Percentiles rank a stretch among this genome's conserved stretches.
These are phyloP conservation scores for Barnardius zonarius DNA, from an alignment of 2,113 vertebrate genomes.

Conservation along the genomic window DNA sequence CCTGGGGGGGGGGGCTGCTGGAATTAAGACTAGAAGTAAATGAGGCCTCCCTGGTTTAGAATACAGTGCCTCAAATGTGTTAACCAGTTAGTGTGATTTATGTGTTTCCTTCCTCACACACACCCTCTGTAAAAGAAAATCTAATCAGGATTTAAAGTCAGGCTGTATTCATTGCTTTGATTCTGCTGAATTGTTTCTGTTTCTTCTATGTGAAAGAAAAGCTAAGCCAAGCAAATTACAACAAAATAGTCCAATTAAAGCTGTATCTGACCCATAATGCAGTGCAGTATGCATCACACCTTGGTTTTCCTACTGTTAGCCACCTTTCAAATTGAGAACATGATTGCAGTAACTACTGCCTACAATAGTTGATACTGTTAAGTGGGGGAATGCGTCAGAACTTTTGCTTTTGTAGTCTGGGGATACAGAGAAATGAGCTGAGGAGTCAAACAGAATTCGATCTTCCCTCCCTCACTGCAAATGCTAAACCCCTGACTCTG, in stretches of 20 bases:
- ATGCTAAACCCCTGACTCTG: neutral
- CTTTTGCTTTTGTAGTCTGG: neutral
- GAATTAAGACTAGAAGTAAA: neutral
- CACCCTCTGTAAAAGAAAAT: neutral
- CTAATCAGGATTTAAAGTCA: neutral
- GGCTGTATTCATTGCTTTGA: neutral
- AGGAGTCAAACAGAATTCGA: neutral
- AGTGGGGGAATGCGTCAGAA: neutral
- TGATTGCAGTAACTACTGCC: neutral
- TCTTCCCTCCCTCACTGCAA: neutral
- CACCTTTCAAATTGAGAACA: neutral
- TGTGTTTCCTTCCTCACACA: neutral
- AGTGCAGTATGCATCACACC: neutral
- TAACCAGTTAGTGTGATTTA: neutral
- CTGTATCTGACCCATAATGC: neutral
- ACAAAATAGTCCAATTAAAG: neutral
- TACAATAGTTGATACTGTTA: neutral
- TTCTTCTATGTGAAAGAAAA: neutral
- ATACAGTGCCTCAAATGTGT: neutral
- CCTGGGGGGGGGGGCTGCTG: neutral
- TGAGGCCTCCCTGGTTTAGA: neutral
- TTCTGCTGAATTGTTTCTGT: neutral
- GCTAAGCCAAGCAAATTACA: neutral
- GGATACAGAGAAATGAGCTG: neutral
- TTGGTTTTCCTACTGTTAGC: neutral